Base-by-base conservation (phyloP, 2,113 vertebrate genomes). In the Ctenodactylus gundi region DNA sequence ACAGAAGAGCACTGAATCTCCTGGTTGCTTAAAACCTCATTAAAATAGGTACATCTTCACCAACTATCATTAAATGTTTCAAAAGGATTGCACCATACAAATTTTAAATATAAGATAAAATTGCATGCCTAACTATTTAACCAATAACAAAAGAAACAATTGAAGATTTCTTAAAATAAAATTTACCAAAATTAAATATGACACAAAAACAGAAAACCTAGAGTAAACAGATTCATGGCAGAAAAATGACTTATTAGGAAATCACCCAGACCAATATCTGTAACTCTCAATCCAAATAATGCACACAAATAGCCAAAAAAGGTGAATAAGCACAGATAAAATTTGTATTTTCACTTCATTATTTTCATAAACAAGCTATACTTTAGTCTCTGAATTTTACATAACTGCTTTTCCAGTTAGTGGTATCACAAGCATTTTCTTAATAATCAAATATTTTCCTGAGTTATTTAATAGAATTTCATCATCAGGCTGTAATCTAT, bases 71-170 rank as follows among this genome's bases (percentile, higher is more conserved):
- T 27, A 55, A 84, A 68, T 91, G 81, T 60, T 93, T 88, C 62
- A 20, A 83, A 85, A 94, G 7, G 5, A 53, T 29, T 64, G 18
- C 4, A 44, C 55, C 31, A 64, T 23, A 65, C 49, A 85, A 85
- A 81, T 36, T 90, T 87, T 68, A 73, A 96, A 25, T 60, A 77
- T 20, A 70, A 84, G 57, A 85, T 82, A 55, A 89, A 90, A 78
- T 84, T 82, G 67, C 72, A 58, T 85, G 7, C 6, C 41, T 85
- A 90, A 78, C 6, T 73, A 88, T 7, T 55, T 73, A 80, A 41
- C 39, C 7, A 51, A 23, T 65, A 85, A 46, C 17, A 87, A 39
- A 23, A 60, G 10, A 36, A 25, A 62, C n/a, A 64, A 64, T 57
- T 5, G 0, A 2, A 88, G n/a, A 51, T 55, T 65, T 76, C 67